Evolutionary conservation across 2,797 vertebrate species (phyloP).

Genomic region (Chaetodon trifasciatus): DNA sequence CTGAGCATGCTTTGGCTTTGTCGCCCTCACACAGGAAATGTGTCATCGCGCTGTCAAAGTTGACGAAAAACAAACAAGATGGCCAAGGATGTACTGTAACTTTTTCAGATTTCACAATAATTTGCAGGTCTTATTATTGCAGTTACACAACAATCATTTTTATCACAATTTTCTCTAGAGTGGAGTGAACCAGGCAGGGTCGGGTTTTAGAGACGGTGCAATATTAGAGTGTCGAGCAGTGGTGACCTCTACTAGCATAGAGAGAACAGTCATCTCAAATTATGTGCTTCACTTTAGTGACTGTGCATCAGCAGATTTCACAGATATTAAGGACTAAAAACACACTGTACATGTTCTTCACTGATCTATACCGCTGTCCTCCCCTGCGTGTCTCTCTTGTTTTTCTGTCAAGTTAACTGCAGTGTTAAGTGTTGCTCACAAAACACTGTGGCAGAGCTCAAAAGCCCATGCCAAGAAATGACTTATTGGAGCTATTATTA

Average conservation of each 20-base stretch:
- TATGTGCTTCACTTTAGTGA: slow-evolving; percentile 5
- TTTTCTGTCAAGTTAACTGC: not conserved
- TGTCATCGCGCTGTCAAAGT: not conserved
- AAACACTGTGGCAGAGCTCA: not conserved
- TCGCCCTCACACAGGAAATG: slow-evolving; percentile 4
- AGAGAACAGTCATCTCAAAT: slow-evolving; percentile 29
- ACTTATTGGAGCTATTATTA: not conserved
- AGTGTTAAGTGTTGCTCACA: not conserved
- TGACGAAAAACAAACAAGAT: not conserved
- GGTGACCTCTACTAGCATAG: slow-evolving; percentile 16
- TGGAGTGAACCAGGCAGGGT: not conserved
- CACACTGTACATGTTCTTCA: not conserved
- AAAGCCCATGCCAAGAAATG: not conserved
- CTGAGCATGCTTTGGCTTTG: not conserved
- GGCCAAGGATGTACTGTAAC: not conserved
- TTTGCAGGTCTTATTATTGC: slow-evolving; percentile 7
- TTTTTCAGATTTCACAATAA: not conserved
- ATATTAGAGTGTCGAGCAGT: slow-evolving; percentile 13
- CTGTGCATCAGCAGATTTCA: not conserved
- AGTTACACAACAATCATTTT: slow-evolving; percentile 23
- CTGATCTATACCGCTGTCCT: not conserved
- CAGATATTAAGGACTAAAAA: slow-evolving; percentile 3
- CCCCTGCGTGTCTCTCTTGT: not conserved
- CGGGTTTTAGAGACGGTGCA: not conserved
- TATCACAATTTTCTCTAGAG: slow-evolving; percentile 10